Evolutionary conservation across 2,888 invertebrate genomes (phyloP).

Genomic region (Leptopterna dolabrata): DNA sequence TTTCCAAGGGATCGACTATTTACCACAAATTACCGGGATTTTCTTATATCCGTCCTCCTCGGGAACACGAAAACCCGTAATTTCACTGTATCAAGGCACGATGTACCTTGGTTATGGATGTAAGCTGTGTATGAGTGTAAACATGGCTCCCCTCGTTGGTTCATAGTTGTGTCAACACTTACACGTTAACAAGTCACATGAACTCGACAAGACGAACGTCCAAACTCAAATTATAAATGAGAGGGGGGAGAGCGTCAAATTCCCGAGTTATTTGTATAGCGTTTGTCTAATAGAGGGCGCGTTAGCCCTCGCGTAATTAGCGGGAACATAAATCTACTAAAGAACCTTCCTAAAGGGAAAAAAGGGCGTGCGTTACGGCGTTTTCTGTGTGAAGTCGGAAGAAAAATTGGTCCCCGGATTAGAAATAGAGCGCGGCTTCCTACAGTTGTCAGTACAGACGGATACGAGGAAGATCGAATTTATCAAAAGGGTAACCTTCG

Average conservation of each 20-base stretch:
- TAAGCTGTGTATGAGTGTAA: no score
- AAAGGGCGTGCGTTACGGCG: neutral
- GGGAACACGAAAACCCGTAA: no score
- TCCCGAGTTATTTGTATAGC: slow-evolving; percentile 14
- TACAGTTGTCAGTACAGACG: slow-evolving; percentile 24
- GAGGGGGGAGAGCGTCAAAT: slow-evolving; percentile 12
- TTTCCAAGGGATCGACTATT: no score
- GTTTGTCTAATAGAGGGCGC: slow-evolving; percentile 13
- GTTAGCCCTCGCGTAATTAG: slow-evolving; percentile 15
- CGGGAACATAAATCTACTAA: slow-evolving; percentile 19
- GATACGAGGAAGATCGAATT: neutral
- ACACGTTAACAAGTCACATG: no score
- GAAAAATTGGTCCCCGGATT: slow-evolving; percentile 25
- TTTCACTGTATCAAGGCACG: no score
- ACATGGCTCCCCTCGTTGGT: no score
- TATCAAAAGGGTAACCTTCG: neutral
- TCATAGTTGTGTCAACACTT: no score
- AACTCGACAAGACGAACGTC: neutral
- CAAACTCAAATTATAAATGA: neutral
- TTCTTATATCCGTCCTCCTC: no score
- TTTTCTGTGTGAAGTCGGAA: neutral
- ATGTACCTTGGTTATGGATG: no score
- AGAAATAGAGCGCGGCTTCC: slow-evolving; percentile 34
- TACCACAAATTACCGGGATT: no score
- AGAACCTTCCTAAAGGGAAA: neutral